phyloP scores from a whole-genome alignment of 1,140 invertebrate genomes.

The Dreissena rostriformis region DNA sequence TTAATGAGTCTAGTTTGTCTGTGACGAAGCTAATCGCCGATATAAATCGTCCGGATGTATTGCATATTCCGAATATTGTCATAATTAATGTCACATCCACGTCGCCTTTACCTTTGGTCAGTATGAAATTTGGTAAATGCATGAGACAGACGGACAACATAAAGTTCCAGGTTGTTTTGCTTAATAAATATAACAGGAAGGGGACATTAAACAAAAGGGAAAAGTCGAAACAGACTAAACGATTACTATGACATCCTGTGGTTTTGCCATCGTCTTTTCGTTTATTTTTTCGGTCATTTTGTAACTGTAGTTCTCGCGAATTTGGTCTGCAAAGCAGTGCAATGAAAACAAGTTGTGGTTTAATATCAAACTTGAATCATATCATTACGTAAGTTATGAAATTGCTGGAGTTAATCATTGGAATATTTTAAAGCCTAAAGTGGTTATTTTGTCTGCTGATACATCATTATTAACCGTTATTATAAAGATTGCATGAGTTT shows the following conservation, averaged over 20 bases:
- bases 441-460: too few species aligned
- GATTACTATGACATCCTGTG: too few species aligned
- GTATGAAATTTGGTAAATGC: constrained; percentile 47
- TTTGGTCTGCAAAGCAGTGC: constrained; percentile 31
- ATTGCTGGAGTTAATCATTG: too few species aligned
- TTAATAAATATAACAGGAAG: constrained; percentile 41
- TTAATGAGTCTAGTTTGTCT: constrained; percentile 3
- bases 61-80: constrained; percentile 42
- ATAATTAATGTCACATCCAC: constrained; percentile 31
- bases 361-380: too few species aligned
- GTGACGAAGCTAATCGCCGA: not conserved
- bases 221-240: too few species aligned
- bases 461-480: too few species aligned
- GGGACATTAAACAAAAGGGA: not conserved
- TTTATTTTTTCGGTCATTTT: too few species aligned
- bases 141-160: constrained; percentile 31
- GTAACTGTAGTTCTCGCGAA: too few species aligned
- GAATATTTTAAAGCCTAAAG: too few species aligned
- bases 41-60: constrained; percentile 35
- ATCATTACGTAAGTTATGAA: too few species aligned
- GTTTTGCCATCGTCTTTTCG: too few species aligned
- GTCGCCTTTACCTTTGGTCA: not conserved
- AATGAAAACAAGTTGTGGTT: constrained; percentile 23
- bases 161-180: constrained; percentile 45
- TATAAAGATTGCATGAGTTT: too few species aligned